Evolutionary conservation across 2,888 invertebrate species (phyloP).

Genomic region (Malthinus flaveolus): DNA sequence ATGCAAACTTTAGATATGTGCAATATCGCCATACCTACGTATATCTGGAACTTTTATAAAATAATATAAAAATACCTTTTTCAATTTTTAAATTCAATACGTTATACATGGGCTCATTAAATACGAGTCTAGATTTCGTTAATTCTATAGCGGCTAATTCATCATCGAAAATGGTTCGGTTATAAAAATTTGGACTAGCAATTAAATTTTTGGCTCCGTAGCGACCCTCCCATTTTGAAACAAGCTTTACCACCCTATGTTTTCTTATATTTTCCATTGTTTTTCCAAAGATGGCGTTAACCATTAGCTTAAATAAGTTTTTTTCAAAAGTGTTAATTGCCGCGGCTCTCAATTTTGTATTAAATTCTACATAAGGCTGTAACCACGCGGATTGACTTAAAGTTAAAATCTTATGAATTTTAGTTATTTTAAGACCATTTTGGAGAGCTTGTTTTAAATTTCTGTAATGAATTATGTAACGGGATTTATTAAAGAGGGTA

Average conservation of each 20-base stretch:
- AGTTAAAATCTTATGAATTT: background rate
- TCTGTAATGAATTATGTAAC: background rate
- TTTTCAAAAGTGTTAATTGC: constrained; percentile 27
- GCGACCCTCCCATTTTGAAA: constrained; percentile 32
- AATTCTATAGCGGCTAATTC: constrained; percentile 25
- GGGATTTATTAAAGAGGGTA: constrained; percentile 31
- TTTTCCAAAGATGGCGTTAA: constrained; percentile 43
- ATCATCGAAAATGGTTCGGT: constrained; percentile 23
- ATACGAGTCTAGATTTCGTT: constrained; percentile 17
- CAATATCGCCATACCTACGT: constrained; percentile 37
- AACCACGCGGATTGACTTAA: background rate
- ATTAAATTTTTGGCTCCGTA: constrained; percentile 40
- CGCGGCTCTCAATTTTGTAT: background rate
- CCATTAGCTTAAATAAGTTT: constrained; percentile 45
- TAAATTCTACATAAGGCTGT: background rate
- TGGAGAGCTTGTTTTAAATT: background rate
- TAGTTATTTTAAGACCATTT: background rate
- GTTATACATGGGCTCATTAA: constrained; percentile 38
- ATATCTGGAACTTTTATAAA: too few species aligned
- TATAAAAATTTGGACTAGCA: constrained; percentile 32
- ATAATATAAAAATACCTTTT: too few species aligned
- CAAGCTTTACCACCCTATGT: constrained; percentile 39
- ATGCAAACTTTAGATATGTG: constrained; percentile 40
- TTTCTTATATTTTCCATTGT: constrained; percentile 49
- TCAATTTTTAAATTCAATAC: too few species aligned